Evolutionary conservation across 2,113 vertebrate genomes (phyloP).

Genomic region (Tenrec ecaudatus): DNA sequence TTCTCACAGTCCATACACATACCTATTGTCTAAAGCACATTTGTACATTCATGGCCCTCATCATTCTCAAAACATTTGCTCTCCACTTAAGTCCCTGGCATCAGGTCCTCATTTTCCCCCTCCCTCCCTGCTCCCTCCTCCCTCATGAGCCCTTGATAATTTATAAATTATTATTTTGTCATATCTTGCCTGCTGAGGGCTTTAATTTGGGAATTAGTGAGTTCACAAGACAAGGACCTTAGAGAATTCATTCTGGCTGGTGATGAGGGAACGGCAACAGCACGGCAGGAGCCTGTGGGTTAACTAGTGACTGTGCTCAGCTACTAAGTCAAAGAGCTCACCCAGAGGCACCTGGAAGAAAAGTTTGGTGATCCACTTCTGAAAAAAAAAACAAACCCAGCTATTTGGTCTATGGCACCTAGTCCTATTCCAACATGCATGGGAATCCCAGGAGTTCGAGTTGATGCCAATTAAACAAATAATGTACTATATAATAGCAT

Average conservation of each 20-base stretch:
- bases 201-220: slow-evolving; percentile 1
- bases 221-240: background rate
- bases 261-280: background rate
- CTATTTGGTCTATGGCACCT: background rate
- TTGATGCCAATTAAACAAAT: background rate
- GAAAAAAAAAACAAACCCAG: background rate
- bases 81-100: too few relatives aligned
- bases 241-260: background rate
- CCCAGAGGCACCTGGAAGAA: background rate
- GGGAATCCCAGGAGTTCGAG: background rate
- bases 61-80: too few relatives aligned
- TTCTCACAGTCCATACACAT: too few relatives aligned
- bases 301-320: background rate
- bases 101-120: too few relatives aligned
- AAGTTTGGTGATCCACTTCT: background rate
- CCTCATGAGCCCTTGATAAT: too few relatives aligned
- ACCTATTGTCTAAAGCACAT: too few relatives aligned
- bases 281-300: background rate
- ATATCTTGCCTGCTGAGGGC: background rate
- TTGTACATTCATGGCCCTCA: too few relatives aligned
- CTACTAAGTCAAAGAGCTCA: background rate
- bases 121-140: too few relatives aligned
- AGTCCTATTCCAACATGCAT: background rate
- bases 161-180: too few relatives aligned
- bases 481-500: background rate